These are phyloP conservation scores for Teleogryllus occipitalis DNA, from an alignment of 1,140 invertebrate species.

Conservation along the genomic window DNA sequence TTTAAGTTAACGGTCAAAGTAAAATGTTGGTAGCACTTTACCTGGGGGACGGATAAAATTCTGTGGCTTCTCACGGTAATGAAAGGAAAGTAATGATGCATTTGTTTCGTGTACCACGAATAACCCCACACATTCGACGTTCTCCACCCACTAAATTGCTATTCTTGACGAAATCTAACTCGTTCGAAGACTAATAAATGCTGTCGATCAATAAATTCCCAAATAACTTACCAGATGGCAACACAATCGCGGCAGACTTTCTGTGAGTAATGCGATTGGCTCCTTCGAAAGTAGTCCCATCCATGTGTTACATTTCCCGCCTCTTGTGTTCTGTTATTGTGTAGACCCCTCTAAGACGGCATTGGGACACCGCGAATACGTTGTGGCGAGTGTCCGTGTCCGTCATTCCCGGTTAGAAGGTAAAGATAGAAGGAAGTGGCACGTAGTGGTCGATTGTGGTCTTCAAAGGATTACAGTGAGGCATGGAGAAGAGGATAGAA, in stretches of 20 bases:
- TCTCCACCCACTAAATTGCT: no score
- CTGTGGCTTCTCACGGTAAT: no score
- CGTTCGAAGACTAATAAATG: not conserved
- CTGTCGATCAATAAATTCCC: slow-evolving; percentile 21
- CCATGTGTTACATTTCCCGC: slow-evolving; percentile 35
- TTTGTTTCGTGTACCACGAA: no score
- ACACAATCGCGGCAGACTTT: not conserved
- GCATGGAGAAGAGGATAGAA: slow-evolving; percentile 87
- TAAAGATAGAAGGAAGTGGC: slow-evolving; percentile 32
- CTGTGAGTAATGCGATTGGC: slow-evolving; percentile 28
- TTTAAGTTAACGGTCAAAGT: no score
- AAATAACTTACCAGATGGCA: slow-evolving; percentile 17
- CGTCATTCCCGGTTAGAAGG: slow-evolving; percentile 40
- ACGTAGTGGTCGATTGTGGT: slow-evolving; percentile 7
- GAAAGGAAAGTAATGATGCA: no score
- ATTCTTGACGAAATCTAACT: no score
- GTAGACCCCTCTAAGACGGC: slow-evolving; percentile 31
- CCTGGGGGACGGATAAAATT: no score
- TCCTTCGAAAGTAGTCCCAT: slow-evolving; percentile 35
- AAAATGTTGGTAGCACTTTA: no score
- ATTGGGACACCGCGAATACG: slow-evolving; percentile 31
- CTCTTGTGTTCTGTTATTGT: slow-evolving; percentile 28
- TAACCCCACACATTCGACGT: no score
- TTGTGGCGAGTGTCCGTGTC: slow-evolving; percentile 26
- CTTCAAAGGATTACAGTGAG: not conserved